A percentile compares a stretch with the other conserved stretches of the same genome.
phyloP scores from a whole-genome alignment of 2,888 invertebrate genomes.

The Steinernema hermaphroditum region DNA sequence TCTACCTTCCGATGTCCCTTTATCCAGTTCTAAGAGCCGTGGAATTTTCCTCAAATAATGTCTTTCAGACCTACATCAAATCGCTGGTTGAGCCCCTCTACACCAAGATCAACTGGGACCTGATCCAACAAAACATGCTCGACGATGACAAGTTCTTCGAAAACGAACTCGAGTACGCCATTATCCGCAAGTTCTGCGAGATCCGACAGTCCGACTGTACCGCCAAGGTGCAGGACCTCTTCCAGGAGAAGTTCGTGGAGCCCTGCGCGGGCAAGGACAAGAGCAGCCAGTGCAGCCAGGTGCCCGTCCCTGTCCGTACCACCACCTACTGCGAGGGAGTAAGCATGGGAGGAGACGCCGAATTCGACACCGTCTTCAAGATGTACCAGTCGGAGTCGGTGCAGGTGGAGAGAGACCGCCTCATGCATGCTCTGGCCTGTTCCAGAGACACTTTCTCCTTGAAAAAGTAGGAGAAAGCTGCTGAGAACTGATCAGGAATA shows the following conservation, averaged over 20 bases:
- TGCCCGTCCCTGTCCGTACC: slow-evolving; percentile 56
- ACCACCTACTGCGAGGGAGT: slow-evolving; percentile 61
- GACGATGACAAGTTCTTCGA: slow-evolving; percentile 55
- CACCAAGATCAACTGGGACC: slow-evolving; percentile 37
- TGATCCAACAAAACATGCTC: slow-evolving; percentile 41
- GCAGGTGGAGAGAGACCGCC: slow-evolving; percentile 53
- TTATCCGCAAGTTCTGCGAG: slow-evolving; percentile 46
- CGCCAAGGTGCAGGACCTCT: slow-evolving; percentile 45
- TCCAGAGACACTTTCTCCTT: slow-evolving; percentile 52
- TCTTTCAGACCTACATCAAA: slow-evolving; percentile 42
- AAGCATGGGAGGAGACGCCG: slow-evolving; percentile 51
- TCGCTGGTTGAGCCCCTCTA: slow-evolving; percentile 39
- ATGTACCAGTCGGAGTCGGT: slow-evolving; percentile 46
- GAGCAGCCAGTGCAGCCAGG: slow-evolving; percentile 50
- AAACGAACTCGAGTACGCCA: slow-evolving; percentile 42
- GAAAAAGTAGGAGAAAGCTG: slow-evolving; percentile 48
- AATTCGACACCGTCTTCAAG: slow-evolving; percentile 49
- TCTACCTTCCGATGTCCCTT: too few relatives aligned
- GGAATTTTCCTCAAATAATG: too few relatives aligned
- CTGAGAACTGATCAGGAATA: not conserved
- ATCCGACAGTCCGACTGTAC: slow-evolving; percentile 46
- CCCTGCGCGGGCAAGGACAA: slow-evolving; percentile 39
- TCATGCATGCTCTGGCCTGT: slow-evolving; percentile 57
- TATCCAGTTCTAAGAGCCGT: too few relatives aligned
- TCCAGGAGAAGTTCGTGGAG: slow-evolving; percentile 43